Base-by-base conservation (phyloP, 1,140 invertebrate genomes). In the Eriocheir sinensis region DNA sequence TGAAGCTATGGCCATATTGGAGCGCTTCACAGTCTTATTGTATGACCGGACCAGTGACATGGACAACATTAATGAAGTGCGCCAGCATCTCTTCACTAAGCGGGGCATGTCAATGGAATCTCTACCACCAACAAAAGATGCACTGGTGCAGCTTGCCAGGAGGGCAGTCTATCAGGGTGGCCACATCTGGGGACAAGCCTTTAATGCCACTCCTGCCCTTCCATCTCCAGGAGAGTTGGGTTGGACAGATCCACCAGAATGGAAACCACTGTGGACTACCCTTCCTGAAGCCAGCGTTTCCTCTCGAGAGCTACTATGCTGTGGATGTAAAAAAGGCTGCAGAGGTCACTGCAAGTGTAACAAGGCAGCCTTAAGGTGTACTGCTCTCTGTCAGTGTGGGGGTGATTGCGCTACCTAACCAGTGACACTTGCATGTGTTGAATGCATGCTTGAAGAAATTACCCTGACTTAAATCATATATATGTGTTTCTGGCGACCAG, bases 261-360 rank as follows among this genome's bases (percentile, higher is more conserved):
- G 80, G 60, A 72, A 15, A 38, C 36, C n/a, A n/a, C n/a, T n/a
- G n/a, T n/a, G n/a, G n/a, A 80, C 36, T 34, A 94, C 85, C 60
- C 93, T 72, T 21, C 86, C 93, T 89, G 30, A 89, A 40, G 6
- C 60, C 30, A 88, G 41, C 41, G 44, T 40, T 72, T 38, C 40
- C 44, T 94, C 9, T 41, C 38, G 36, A n/a, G 36, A 94, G 41
- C 86, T 94, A 1, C 17, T 93, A 27, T 89, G 12, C 15, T 89
- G 86, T 72, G 17, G 86, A 21, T 94, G 85, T 36, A 89, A 89
- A 89, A 89, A 80, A 53, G 48, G 85, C 48, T 94, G 86, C 86
- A 89, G 30, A 94, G 83, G 34, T 48, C 17, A 21, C 53, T 94
- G 53, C 86, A 89, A 94, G 83, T 94, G 93, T 60, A 80, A 38